Evolutionary conservation across 2,888 invertebrate species (phyloP), one percentile per base, ranked within the genome.

Genomic region (Seira ritae): DNA sequence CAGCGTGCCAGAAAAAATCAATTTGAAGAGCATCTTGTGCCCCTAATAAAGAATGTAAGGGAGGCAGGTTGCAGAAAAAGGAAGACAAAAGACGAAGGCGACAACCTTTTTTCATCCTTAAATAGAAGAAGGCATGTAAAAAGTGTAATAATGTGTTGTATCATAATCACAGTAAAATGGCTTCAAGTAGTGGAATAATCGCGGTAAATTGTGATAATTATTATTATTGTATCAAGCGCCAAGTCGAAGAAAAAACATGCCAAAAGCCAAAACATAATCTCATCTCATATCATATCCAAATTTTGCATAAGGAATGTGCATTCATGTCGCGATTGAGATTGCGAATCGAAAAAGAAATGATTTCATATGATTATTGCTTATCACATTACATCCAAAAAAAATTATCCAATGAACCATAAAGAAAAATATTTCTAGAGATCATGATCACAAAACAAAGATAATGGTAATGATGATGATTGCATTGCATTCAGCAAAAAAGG

Each of bases 41-140:
- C 55, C 55, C 55, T 22, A 19, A 62, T 62, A 22, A 62, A 31
- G 8, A 62, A 62, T 50, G n/a, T n/a, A 60, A 60, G 62, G 31
- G 62, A 62, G 2, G 31, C 2, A 62, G 62, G 62, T 62, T 62
- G 62, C 72, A 72, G 60, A 83, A 79, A 84, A 84, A 84, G 84
- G 79, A 84, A 84, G 84, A 84, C 74, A 79, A 84, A 80, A 80
- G 79, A 79, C 79, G 84, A 84, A 75, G 79, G 84, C 84, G 84
- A 84, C 84, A 84, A 84, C 79, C 79, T 79, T 84, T 75, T 76
- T 83, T 79, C 74, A 75, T 79, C 84, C 79, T 79, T 84, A 79
- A 84, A 84, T 79, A 84, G 84, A 23, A 74, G 74, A 60, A 84
- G 17, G 72, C 75, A 68, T 24, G 77, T 70, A 50, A 50, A 62